A percentile compares a stretch with the other conserved stretches of the same genome.
These are phyloP conservation scores for Harpalus rubripes DNA, from an alignment of 2,888 invertebrate species.

Conservation along the genomic window DNA sequence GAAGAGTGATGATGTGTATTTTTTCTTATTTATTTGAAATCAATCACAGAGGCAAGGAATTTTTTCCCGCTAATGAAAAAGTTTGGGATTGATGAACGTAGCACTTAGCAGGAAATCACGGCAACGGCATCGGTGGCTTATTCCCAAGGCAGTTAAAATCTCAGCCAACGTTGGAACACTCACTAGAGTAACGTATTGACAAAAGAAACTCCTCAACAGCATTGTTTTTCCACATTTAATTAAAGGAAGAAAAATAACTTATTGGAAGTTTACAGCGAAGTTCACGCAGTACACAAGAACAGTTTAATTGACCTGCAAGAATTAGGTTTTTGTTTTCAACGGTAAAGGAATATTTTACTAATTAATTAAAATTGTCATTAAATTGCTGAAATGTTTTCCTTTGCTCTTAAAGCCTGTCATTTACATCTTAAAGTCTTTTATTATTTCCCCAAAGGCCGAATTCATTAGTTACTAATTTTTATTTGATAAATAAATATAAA, in stretches of 20 bases:
- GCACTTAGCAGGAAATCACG: conserved; percentile 26
- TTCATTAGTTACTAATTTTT: neutral
- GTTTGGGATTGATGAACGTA: conserved; percentile 29
- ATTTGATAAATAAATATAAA: too few relatives aligned
- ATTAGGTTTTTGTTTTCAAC: neutral
- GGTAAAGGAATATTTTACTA: neutral
- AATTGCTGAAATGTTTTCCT: neutral
- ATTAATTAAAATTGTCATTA: conserved; percentile 30
- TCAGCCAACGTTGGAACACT: neutral
- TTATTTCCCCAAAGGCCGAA: neutral
- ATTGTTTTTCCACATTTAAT: conserved; percentile 45
- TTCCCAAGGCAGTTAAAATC: conserved; percentile 8
- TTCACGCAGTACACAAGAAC: neutral
- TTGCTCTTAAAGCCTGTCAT: neutral
- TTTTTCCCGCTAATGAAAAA: conserved; percentile 35
- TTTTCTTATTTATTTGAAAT: conserved; percentile 32
- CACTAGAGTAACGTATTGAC: conserved; percentile 13
- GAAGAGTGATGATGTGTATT: neutral
- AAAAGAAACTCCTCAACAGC: conserved; percentile 3
- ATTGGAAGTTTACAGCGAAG: neutral
- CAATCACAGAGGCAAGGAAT: conserved; percentile 11
- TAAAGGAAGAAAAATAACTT: conserved; percentile 46
- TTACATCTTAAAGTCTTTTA: neutral
- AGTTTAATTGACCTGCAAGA: conserved; percentile 21
- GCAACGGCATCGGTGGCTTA: conserved; percentile 1